Percentiles rank a stretch among this genome's conserved stretches.
Evolutionary conservation across 2,113 vertebrate species (phyloP).

Genomic region (Struthio camelus): DNA sequence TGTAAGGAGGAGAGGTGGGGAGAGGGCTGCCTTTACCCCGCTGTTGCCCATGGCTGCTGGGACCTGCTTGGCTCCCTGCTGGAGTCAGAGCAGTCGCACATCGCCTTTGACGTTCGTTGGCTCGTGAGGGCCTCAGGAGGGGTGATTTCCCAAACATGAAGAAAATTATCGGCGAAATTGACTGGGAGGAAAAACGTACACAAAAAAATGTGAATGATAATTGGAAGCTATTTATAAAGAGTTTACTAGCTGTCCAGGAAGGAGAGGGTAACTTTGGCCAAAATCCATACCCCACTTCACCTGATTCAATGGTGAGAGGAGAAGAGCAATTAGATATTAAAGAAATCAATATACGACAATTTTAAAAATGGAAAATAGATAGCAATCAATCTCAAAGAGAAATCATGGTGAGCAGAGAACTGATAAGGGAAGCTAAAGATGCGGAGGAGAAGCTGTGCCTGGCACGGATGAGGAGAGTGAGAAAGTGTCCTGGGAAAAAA

Average conservation of each 20-base stretch:
- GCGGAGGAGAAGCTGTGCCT: not conserved
- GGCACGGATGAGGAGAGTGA: not conserved
- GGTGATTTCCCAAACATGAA: not conserved
- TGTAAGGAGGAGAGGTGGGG: not conserved
- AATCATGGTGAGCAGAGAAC: not conserved
- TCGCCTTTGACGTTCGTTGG: not conserved
- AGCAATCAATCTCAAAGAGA: not conserved
- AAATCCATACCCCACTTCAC: constrained; percentile 41
- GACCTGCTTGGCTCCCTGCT: not conserved
- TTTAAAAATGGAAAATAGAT: constrained; percentile 49
- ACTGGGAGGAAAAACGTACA: not conserved
- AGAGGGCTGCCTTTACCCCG: not conserved
- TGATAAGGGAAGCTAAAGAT: not conserved
- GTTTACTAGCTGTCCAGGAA: constrained; percentile 59
- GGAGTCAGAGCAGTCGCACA: not conserved
- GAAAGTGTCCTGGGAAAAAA: not conserved
- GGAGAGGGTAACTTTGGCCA: constrained; percentile 53
- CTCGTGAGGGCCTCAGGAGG: not conserved
- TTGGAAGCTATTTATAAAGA: constrained; percentile 54
- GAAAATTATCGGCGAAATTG: constrained; percentile 34
- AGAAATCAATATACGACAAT: constrained; percentile 60
- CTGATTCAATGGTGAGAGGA: constrained; percentile 51
- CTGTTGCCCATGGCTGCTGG: not conserved
- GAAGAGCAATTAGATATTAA: constrained; percentile 58
- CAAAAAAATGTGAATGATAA: not conserved